phyloP scores from a whole-genome alignment of 2,113 vertebrate genomes.

The Mobula hypostoma region DNA sequence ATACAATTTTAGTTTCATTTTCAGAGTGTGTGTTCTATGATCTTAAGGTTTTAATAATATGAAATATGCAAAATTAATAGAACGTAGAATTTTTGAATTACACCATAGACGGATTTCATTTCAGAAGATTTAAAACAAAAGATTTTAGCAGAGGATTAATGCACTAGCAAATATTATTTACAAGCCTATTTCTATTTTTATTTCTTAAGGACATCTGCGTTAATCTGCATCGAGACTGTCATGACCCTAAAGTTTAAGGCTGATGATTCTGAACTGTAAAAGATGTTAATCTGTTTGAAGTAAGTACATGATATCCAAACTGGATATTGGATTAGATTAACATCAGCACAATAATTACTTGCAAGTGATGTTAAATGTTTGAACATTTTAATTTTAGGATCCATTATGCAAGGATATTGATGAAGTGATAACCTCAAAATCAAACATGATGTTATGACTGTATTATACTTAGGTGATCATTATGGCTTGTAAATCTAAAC shows the following conservation, averaged over 20 bases:
- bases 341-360: background rate
- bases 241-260: background rate
- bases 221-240: background rate
- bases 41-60: background rate
- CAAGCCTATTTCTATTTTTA: background rate
- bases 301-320: background rate
- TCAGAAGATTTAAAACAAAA: background rate
- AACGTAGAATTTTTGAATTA: background rate
- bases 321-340: background rate
- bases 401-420: background rate
- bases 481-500: background rate
- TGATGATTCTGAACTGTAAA: background rate
- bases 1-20: background rate
- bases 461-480: background rate
- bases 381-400: background rate
- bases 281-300: background rate
- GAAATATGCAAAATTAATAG: background rate
- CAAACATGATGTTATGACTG: background rate
- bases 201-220: background rate
- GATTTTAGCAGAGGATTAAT: background rate
- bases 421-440: background rate
- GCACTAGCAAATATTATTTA: background rate
- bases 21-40: background rate
- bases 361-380: background rate
- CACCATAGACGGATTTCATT: background rate